Evolutionary conservation across 2,113 vertebrate species (phyloP).

Genomic region (Morone saxatilis): DNA sequence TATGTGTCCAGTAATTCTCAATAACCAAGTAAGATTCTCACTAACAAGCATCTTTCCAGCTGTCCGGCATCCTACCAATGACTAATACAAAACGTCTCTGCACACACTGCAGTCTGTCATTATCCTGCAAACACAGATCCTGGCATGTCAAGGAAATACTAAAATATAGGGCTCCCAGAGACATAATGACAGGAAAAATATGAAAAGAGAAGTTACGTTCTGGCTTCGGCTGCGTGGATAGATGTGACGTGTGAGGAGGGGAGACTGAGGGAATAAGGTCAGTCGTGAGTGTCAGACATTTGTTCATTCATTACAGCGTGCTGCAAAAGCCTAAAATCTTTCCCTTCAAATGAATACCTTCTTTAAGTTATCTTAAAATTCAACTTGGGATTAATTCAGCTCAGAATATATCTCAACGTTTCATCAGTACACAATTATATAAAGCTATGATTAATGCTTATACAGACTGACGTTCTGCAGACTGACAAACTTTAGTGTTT

Average conservation of each 20-base stretch:
- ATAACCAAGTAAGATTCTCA: conserved; percentile 30
- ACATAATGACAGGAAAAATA: conserved; percentile 61
- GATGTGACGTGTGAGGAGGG: conserved; percentile 43
- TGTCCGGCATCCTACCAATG: conserved; percentile 56
- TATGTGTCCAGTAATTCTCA: conserved; percentile 12
- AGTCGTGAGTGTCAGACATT: conserved; percentile 16
- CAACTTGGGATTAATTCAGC: no score
- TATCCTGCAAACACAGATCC: conserved; percentile 61
- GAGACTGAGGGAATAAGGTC: conserved; percentile 34
- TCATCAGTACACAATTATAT: no score
- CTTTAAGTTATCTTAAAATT: no score
- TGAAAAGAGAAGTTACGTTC: conserved; percentile 27
- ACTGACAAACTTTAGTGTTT: not conserved
- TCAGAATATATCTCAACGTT: no score
- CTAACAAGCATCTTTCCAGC: conserved; percentile 58
- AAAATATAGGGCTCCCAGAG: conserved; percentile 61
- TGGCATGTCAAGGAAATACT: conserved; percentile 68
- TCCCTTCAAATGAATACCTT: no score
- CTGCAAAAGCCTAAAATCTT: no score
- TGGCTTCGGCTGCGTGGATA: conserved; percentile 39
- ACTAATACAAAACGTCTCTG: conserved; percentile 58
- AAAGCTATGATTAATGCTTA: no score
- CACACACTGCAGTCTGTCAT: conserved; percentile 66
- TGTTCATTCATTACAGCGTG: not conserved
- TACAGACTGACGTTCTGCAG: no score